Conservation (phyloP, 92 coral and sea anemone genomes). For the Isaurus tuberculatus region DNA sequence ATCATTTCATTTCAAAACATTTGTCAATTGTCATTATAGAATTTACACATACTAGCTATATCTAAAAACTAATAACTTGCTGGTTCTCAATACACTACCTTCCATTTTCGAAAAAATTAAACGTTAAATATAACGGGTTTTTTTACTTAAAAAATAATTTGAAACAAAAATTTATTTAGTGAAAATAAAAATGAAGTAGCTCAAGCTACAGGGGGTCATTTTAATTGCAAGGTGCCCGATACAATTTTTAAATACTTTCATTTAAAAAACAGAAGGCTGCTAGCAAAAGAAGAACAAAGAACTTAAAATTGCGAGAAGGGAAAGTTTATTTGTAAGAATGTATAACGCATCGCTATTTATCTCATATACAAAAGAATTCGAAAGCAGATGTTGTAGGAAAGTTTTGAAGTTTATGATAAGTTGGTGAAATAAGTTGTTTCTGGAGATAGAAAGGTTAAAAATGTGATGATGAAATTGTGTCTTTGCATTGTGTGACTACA, state of each 20-base stretch:
- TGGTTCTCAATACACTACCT: background rate
- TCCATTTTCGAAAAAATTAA: background rate
- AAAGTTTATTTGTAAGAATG: background rate
- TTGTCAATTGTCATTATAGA: too few species aligned
- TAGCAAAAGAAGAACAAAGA: background rate
- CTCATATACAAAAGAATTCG: background rate
- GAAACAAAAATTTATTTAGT: background rate
- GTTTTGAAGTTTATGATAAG: background rate
- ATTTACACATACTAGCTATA: too few species aligned
- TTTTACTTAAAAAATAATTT: background rate
- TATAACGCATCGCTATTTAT: background rate
- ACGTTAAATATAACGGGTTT: background rate
- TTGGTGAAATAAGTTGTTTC: background rate
- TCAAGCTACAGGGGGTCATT: conserved; percentile 22
- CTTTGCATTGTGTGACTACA: background rate
- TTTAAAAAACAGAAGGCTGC: conserved; percentile 1
- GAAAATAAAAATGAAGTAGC: background rate
- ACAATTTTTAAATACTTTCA: conserved; percentile 10
- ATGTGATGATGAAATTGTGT: background rate
- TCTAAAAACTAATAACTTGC: too few species aligned
- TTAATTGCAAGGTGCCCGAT: conserved; percentile 39
- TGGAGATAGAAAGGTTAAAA: background rate
- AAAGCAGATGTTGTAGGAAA: background rate
- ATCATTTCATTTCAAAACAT: too few species aligned
- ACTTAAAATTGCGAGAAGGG: background rate